Evolutionary conservation across 1,140 invertebrate genomes (phyloP).

Genomic region (Drosophila gunungcola): DNA sequence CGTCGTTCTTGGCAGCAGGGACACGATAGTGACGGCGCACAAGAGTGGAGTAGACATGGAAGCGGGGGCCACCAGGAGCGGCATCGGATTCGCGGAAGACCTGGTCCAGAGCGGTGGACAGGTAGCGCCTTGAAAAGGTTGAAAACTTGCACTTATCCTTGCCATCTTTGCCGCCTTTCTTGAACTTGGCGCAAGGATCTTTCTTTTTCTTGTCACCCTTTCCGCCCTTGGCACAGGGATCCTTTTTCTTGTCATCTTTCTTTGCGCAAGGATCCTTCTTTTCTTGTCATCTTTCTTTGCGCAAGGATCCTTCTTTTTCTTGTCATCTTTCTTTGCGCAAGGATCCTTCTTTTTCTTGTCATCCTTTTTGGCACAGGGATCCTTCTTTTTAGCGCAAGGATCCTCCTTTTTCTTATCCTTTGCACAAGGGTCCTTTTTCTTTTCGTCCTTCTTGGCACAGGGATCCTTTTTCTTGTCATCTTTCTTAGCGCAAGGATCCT

Average conservation of each 20-base stretch:
- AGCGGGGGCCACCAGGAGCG: conserved; percentile 14
- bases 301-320: not conserved
- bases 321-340: not conserved
- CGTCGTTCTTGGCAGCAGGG: not conserved
- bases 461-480: conserved; percentile 7
- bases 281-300: not conserved
- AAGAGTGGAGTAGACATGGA: conserved; percentile 32
- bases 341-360: not conserved
- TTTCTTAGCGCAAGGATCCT: conserved; percentile 40
- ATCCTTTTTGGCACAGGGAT: not conserved
- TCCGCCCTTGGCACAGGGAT: conserved; percentile 10
- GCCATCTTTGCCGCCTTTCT: conserved; percentile 2
- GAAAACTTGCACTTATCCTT: conserved; percentile 48
- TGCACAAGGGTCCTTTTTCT: not conserved
- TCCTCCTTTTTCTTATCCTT: conserved; percentile 1
- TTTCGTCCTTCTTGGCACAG: not conserved
- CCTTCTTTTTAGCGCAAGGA: not conserved
- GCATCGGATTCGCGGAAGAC: not conserved
- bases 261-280: conserved; percentile 1
- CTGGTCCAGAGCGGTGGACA: conserved; percentile 29
- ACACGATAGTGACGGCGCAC: conserved; percentile 52
- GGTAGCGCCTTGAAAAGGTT: conserved; percentile 18
- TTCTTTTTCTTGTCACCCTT: conserved; percentile 37
- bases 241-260: conserved; percentile 3
- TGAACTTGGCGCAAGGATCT: conserved; percentile 46